Base-by-base conservation (phyloP, 2,888 invertebrate genomes). In the Pammene fasciana region DNA sequence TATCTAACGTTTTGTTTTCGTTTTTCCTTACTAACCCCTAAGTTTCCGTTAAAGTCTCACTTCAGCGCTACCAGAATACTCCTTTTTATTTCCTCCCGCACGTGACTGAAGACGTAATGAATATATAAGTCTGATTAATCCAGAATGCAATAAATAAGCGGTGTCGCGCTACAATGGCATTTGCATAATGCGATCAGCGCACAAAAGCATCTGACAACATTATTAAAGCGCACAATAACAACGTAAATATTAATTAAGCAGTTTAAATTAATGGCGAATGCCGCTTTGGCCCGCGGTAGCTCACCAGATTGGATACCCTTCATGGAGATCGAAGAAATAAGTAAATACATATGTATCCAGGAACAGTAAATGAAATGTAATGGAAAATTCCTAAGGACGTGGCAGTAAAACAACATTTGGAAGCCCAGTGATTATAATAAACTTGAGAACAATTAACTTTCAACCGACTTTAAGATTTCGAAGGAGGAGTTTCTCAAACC, bases 211-310 rank as follows among this genome's bases (percentile, higher is more conserved):
- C 70, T 66, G 65, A 72, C 71, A 75, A 73, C 71, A 65, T 76
- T 76, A 77, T 80, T 76, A 78, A 76, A 72, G 74, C 67, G 57
- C 67, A 71, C 72, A 73, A 73, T 78, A 77, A 77, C 78, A 78
- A 65, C 72, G 78, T 81, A 77, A 80, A 81, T 81, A 79, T 78
- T 80, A 79, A 83, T 82, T 77, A 81, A 77, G 72, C 71, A 55
- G 75, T 77, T 70, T 72, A 74, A 72, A 75, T 76, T 68, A 76
- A 73, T 71, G 67, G 65, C 52, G 16, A 38, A n/a, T 54, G 38
- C 70, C 60, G 11, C 70, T 70, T 54, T 9, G 70, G n/a, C 34
- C 68, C 16, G 34, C 7, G 16, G 55, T 16, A 48, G 5, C 7
- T 13, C 43, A 50, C 52, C 41, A 18, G 50, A 50, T 14, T 55